A percentile compares a stretch with the other conserved stretches of the same genome.
Evolutionary conservation across 2,888 invertebrate genomes (phyloP).

Genomic region (Drosophila hamatofila): DNA sequence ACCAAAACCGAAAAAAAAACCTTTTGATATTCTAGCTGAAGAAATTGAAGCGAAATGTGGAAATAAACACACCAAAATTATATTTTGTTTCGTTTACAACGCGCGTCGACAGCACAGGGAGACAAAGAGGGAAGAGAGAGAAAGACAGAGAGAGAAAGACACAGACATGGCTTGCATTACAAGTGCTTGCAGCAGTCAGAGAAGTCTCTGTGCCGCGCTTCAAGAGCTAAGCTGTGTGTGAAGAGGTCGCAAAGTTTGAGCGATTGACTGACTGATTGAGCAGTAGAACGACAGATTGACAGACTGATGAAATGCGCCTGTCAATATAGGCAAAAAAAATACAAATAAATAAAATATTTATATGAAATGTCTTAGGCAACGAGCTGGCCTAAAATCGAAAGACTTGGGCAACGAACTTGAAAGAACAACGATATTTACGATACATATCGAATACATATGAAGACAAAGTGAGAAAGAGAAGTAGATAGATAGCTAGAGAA

Average conservation of each 20-base stretch:
- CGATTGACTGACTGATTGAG: conserved; percentile 20
- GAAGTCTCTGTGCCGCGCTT: conserved; percentile 36
- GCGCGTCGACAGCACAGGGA: conserved; percentile 21
- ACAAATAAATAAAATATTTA: conserved; percentile 13
- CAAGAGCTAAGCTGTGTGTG: conserved; percentile 18
- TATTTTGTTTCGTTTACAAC: conserved; percentile 34
- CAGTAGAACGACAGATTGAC: conserved; percentile 25
- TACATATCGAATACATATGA: not conserved
- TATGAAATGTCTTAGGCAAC: conserved; percentile 36
- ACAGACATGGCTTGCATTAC: conserved; percentile 39
- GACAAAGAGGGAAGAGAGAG: not conserved
- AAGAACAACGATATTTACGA: not conserved
- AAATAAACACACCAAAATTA: conserved; percentile 55
- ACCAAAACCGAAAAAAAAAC: conserved; percentile 15
- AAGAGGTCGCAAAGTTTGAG: not conserved
- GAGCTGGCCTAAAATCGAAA: conserved; percentile 26
- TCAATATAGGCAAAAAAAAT: conserved; percentile 1
- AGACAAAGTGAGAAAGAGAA: not conserved
- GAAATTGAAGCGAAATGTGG: conserved; percentile 63
- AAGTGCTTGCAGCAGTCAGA: conserved; percentile 39
- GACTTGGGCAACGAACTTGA: conserved; percentile 15
- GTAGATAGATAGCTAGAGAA: not conserved
- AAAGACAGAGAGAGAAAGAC: not conserved
- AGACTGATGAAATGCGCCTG: conserved; percentile 10
- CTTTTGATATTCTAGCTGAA: conserved; percentile 70